A percentile compares a stretch with the other conserved stretches of the same genome.
Evolutionary conservation across 2,113 vertebrate species (phyloP).

Genomic region (Gopherus evgoodei): DNA sequence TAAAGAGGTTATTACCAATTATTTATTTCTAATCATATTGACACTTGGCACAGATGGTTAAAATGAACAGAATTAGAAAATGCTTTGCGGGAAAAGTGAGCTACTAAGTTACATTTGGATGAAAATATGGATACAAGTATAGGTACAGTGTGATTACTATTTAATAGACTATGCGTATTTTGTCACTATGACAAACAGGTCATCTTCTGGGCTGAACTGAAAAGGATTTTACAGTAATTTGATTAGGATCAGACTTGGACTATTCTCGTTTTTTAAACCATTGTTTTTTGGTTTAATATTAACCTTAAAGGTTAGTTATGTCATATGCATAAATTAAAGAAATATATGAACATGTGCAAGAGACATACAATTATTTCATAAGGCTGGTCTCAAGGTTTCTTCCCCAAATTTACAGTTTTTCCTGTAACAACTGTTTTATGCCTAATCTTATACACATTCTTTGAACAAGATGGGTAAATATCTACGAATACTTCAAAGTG

Average conservation of each 20-base stretch:
- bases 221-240: not conserved
- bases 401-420: not conserved
- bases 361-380: not conserved
- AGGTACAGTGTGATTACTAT: accelerated
- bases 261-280: not conserved
- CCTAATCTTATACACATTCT: not conserved
- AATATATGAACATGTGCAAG: not conserved
- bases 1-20: not conserved
- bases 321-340: not conserved
- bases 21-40: not conserved
- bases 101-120: not conserved
- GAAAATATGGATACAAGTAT: not conserved
- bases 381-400: not conserved
- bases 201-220: not conserved
- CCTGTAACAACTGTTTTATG: not conserved
- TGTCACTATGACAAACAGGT: not conserved
- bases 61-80: not conserved
- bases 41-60: not conserved
- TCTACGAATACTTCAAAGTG: not conserved
- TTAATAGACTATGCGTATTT: not conserved
- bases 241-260: not conserved
- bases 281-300: not conserved
- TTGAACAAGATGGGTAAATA: not conserved
- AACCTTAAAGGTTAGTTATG: not conserved
- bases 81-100: not conserved